phyloP scores from a whole-genome alignment of 2,888 invertebrate genomes.

The Catocala fraxini region DNA sequence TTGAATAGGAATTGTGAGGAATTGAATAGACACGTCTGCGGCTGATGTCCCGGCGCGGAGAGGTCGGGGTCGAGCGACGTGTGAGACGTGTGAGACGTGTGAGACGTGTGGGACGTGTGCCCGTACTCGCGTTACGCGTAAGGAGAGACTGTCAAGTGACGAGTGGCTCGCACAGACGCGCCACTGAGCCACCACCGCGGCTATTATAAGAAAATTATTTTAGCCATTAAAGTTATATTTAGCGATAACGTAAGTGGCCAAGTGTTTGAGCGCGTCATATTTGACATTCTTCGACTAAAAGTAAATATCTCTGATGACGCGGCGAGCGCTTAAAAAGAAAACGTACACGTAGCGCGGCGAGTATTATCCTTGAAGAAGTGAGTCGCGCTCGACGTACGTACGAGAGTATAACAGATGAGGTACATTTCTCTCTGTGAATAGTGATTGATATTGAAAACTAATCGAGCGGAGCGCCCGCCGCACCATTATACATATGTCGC shows the following conservation, averaged over 20 bases:
- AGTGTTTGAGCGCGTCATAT: slow-evolving; percentile 21
- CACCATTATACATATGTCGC: slow-evolving; percentile 1
- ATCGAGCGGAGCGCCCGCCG: slow-evolving; percentile 23
- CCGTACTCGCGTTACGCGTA: too few species aligned
- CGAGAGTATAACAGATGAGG: slow-evolving; percentile 16
- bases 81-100: too few species aligned
- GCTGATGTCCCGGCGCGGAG: neutral
- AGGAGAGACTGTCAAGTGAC: neutral
- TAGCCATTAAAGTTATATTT: slow-evolving; percentile 12
- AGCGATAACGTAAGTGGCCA: slow-evolving; percentile 10
- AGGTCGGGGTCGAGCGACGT: too few species aligned
- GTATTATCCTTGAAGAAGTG: slow-evolving; percentile 7
- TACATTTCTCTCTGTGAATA: slow-evolving; percentile 19
- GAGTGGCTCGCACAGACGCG: neutral
- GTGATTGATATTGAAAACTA: slow-evolving; percentile 31
- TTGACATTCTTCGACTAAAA: slow-evolving; percentile 30
- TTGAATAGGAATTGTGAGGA: slow-evolving; percentile 29
- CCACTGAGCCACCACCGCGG: neutral
- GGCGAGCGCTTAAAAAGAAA: slow-evolving; percentile 1
- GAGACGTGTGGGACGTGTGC: too few species aligned
- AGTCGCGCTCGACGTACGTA: slow-evolving; percentile 2
- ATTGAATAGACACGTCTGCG: slow-evolving; percentile 18
- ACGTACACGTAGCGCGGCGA: neutral
- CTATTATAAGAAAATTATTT: slow-evolving; percentile 13
- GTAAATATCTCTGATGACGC: slow-evolving; percentile 13